phyloP scores from a whole-genome alignment of 2,888 invertebrate genomes.

The Cheilosia impressa region DNA sequence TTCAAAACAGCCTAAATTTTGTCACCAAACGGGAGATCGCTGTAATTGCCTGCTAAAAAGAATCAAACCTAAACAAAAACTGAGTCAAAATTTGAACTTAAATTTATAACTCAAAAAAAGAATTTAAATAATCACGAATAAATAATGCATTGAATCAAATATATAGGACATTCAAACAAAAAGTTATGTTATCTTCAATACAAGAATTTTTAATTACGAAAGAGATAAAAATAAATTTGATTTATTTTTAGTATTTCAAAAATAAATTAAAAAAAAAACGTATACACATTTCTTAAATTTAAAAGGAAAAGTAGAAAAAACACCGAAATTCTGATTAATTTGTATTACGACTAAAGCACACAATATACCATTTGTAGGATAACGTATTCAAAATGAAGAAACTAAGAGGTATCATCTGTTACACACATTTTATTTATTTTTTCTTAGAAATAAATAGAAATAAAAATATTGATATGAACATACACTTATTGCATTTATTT shows the following conservation, averaged over 20 bases:
- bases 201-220: slow-evolving; percentile 23
- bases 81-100: slow-evolving; percentile 78
- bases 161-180: slow-evolving; percentile 47
- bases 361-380: slow-evolving; percentile 52
- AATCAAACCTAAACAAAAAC: neutral
- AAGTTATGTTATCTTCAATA: slow-evolving; percentile 28
- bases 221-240: slow-evolving; percentile 23
- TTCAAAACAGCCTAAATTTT: neutral
- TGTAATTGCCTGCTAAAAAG: slow-evolving; percentile 3
- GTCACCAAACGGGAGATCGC: neutral
- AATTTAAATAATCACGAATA: neutral
- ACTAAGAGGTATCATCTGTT: slow-evolving; percentile 32
- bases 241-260: neutral
- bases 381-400: slow-evolving; percentile 18
- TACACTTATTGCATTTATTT: slow-evolving; percentile 68
- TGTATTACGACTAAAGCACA: slow-evolving; percentile 68
- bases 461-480: slow-evolving; percentile 49
- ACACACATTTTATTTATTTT: slow-evolving; percentile 55
- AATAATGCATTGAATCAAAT: slow-evolving; percentile 45
- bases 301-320: slow-evolving; percentile 49
- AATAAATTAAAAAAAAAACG: slow-evolving; percentile 2
- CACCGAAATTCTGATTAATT: slow-evolving; percentile 60
- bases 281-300: slow-evolving; percentile 17
- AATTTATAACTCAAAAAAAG: slow-evolving; percentile 15
- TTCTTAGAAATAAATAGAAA: slow-evolving; percentile 20